These are phyloP conservation scores for Andricus quercusramuli DNA, from an alignment of 2,888 invertebrate genomes.

Conservation along the genomic window DNA sequence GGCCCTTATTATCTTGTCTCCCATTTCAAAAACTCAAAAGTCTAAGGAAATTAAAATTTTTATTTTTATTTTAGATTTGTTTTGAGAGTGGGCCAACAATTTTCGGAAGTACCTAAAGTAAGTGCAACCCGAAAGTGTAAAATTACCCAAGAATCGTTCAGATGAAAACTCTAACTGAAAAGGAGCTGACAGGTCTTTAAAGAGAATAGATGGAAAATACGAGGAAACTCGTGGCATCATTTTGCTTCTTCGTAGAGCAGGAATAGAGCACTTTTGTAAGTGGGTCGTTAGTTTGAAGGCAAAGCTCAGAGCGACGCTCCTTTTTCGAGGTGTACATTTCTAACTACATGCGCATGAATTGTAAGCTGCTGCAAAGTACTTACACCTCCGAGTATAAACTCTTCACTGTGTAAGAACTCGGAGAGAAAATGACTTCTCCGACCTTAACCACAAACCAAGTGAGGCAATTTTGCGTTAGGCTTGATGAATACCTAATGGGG, in stretches of 20 bases:
- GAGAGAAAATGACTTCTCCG: not conserved
- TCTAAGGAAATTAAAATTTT: too few relatives aligned
- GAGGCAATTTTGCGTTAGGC: constrained; percentile 12
- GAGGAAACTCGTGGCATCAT: not conserved
- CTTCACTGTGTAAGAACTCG: not conserved
- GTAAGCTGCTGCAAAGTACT: not conserved
- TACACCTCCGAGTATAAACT: constrained; percentile 6
- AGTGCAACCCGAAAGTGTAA: not conserved
- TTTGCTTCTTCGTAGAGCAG: not conserved
- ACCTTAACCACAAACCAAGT: constrained; percentile 1
- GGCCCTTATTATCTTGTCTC: too few relatives aligned
- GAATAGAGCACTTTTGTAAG: not conserved
- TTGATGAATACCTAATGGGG: constrained; percentile 1
- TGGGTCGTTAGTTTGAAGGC: not conserved
- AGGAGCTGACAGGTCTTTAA: not conserved
- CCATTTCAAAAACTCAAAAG: too few relatives aligned
- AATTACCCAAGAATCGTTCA: not conserved
- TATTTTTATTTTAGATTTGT: not conserved
- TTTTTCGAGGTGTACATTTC: not conserved
- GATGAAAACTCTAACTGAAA: not conserved
- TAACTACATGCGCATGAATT: not conserved
- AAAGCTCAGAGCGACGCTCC: not conserved
- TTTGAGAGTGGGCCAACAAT: rapidly evolving
- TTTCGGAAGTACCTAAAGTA: not conserved
- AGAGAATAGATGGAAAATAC: not conserved